These are phyloP conservation scores for Eulithis prunata DNA, from an alignment of 2,888 invertebrate genomes.

Conservation along the genomic window DNA sequence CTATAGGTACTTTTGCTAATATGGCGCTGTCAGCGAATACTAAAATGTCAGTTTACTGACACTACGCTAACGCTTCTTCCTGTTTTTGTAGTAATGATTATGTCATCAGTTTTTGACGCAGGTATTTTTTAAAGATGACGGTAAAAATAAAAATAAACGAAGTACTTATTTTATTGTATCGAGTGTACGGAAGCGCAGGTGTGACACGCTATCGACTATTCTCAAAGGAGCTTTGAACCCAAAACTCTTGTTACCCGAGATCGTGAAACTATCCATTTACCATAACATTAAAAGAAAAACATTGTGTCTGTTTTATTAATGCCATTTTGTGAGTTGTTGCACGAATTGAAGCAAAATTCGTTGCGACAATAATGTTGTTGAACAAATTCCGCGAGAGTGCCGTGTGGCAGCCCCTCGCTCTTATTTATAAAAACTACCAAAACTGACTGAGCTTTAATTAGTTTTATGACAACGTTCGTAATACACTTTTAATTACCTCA, in stretches of 20 bases:
- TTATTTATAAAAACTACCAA: not conserved
- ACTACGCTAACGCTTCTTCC: too few relatives aligned
- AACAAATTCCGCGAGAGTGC: not conserved
- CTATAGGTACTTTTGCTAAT: too few relatives aligned
- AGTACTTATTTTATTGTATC: not conserved
- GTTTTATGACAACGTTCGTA: too few relatives aligned
- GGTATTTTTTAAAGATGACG: too few relatives aligned
- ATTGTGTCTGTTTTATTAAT: not conserved
- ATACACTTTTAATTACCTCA: not conserved
- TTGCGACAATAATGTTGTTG: not conserved
- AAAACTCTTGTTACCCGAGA: conserved; percentile 14
- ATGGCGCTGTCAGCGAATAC: too few relatives aligned
- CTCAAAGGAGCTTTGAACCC: conserved; percentile 13
- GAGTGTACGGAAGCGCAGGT: conserved; percentile 5
- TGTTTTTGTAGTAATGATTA: too few relatives aligned
- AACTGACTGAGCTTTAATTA: too few relatives aligned
- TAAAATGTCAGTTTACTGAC: too few relatives aligned
- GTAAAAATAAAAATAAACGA: too few relatives aligned
- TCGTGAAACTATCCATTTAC: conserved; percentile 14
- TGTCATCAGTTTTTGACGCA: too few relatives aligned
- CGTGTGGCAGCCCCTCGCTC: not conserved
- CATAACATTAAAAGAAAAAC: conserved; percentile 4
- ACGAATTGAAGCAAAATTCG: not conserved
- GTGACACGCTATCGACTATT: conserved; percentile 7
- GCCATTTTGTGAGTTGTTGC: not conserved